These are phyloP conservation scores for Daboia siamensis DNA, from an alignment of 2,113 vertebrate species.

Conservation along the genomic window DNA sequence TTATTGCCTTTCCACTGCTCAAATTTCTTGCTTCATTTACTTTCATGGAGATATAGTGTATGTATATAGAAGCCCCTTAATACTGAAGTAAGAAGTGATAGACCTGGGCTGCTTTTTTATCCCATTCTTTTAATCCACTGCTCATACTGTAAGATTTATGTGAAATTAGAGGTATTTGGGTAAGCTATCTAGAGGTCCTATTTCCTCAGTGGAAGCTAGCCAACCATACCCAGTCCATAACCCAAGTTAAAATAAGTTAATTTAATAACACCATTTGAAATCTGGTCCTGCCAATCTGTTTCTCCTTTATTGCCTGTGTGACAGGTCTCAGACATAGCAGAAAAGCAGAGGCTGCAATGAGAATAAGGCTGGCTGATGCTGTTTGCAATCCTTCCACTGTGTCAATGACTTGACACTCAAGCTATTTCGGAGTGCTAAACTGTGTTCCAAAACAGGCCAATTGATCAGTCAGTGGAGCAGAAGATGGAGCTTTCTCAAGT, in stretches of 20 bases:
- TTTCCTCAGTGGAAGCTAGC: background rate
- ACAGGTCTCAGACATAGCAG: background rate
- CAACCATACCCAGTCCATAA: background rate
- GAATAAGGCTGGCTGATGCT: background rate
- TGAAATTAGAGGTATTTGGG: background rate
- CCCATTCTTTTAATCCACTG: background rate
- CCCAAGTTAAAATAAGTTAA: background rate
- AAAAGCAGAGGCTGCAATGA: background rate
- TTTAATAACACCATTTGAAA: background rate
- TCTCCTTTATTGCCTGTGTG: background rate
- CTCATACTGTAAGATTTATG: background rate
- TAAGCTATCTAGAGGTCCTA: background rate
- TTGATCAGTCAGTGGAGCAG: background rate
- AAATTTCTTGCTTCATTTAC: background rate
- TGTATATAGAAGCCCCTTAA: background rate
- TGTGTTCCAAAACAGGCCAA: background rate
- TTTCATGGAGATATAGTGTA: background rate
- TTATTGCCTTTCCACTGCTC: background rate
- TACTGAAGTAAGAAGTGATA: background rate
- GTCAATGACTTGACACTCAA: background rate
- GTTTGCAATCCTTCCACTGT: background rate
- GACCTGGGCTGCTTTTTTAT: background rate
- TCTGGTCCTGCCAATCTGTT: background rate
- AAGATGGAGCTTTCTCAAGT: background rate
- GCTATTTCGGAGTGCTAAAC: background rate